Conservation (phyloP, 1,140 invertebrate species). For the Drosophila repleta region DNA sequence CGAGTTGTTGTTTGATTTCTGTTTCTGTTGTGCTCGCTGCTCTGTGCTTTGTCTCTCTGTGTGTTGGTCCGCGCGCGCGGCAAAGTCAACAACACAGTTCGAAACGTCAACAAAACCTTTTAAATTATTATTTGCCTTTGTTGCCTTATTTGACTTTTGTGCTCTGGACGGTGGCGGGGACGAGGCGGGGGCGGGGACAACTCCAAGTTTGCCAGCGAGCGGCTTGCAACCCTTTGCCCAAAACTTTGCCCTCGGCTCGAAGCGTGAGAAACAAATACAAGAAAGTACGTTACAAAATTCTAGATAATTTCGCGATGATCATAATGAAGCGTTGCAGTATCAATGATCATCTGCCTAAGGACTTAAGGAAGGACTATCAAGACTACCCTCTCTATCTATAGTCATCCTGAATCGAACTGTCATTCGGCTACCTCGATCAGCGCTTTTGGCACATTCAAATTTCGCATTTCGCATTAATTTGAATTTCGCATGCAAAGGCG, state of each 20-base stretch:
- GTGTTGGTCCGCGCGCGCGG: slow-evolving; percentile 80
- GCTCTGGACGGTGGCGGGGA: slow-evolving; percentile 35
- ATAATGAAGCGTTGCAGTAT: slow-evolving; percentile 29
- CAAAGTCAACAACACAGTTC: slow-evolving; percentile 82
- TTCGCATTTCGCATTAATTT: slow-evolving; percentile 68
- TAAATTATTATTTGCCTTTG: slow-evolving; percentile 83
- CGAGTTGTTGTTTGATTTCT: slow-evolving; percentile 61
- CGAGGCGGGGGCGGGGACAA: slow-evolving; percentile 47
- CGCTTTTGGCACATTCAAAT: slow-evolving; percentile 55
- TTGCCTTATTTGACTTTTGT: slow-evolving; percentile 77
- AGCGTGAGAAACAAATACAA: slow-evolving; percentile 29
- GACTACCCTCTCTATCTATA: slow-evolving; percentile 3
- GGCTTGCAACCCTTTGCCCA: slow-evolving; percentile 41
- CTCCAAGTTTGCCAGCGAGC: slow-evolving; percentile 37
- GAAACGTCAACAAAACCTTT: slow-evolving; percentile 83
- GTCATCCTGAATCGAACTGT: slow-evolving; percentile 22
- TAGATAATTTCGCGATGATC: slow-evolving; percentile 15
- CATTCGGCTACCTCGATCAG: slow-evolving; percentile 34
- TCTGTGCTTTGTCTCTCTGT: slow-evolving; percentile 10
- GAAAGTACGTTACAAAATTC: slow-evolving; percentile 55
- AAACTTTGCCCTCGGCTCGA: slow-evolving; percentile 14
- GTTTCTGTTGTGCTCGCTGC: slow-evolving; percentile 64
- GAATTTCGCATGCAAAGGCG: slow-evolving; percentile 56
- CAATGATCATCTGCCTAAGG: slow-evolving; percentile 31
- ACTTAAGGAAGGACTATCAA: not conserved